These are phyloP conservation scores for Parthenolecanium corni DNA, from an alignment of 2,888 invertebrate genomes.

Conservation along the genomic window DNA sequence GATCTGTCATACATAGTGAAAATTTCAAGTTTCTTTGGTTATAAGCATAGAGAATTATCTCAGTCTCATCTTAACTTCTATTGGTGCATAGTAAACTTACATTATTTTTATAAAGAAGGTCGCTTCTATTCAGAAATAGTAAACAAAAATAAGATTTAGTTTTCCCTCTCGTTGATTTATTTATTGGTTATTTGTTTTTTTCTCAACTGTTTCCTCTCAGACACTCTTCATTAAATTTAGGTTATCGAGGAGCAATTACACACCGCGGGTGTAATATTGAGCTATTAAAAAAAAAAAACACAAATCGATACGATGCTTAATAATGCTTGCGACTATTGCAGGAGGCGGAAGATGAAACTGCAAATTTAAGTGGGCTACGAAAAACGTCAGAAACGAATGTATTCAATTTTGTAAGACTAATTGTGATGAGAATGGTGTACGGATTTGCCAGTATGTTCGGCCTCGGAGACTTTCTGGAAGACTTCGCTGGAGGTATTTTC, in stretches of 20 bases:
- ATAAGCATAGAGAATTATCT: no score
- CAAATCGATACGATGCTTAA: neutral
- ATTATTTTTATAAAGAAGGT: no score
- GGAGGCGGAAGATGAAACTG: neutral
- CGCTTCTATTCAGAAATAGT: no score
- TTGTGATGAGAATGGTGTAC: conserved; percentile 30
- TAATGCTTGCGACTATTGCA: neutral
- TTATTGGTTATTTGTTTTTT: neutral
- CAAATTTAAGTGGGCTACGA: conserved; percentile 13
- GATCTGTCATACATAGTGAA: no score
- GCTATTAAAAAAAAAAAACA: no score
- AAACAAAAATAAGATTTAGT: neutral
- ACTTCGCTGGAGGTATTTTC: conserved; percentile 29
- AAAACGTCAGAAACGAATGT: conserved; percentile 29
- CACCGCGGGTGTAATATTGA: no score
- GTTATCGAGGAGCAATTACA: no score
- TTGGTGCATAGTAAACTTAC: no score
- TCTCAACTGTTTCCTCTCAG: neutral
- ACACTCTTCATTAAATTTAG: no score
- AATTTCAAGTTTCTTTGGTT: no score
- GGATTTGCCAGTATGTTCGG: conserved; percentile 31
- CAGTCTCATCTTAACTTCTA: no score
- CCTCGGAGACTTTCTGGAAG: conserved; percentile 29
- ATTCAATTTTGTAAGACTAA: conserved; percentile 29
- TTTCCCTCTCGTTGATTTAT: neutral